A percentile compares a stretch with the other conserved stretches of the same genome.
phyloP scores from a whole-genome alignment of 2,888 invertebrate genomes.

The Phaonia tiefii region DNA sequence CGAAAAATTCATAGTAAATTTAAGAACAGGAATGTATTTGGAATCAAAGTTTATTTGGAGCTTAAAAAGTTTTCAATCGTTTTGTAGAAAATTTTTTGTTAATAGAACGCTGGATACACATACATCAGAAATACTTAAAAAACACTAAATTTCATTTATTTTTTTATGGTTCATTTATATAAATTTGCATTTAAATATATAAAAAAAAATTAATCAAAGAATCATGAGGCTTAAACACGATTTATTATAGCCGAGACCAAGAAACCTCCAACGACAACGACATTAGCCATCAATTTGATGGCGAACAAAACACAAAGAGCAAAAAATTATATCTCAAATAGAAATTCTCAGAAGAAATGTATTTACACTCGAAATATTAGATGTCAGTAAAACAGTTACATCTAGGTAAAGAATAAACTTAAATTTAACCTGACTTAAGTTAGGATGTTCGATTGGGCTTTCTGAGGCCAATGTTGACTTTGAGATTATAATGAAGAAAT shows the following conservation, averaged over 20 bases:
- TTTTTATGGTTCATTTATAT: conserved; percentile 49
- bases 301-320: too few relatives aligned
- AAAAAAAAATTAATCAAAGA: conserved; percentile 42
- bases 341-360: too few relatives aligned
- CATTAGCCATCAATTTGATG: too few relatives aligned
- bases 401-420: too few relatives aligned
- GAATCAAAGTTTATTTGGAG: too few relatives aligned
- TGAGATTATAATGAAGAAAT: too few relatives aligned
- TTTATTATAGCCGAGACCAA: not conserved
- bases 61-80: conserved; percentile 27
- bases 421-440: too few relatives aligned
- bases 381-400: not conserved
- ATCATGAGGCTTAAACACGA: conserved; percentile 44
- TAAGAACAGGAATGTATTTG: too few relatives aligned
- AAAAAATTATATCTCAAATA: too few relatives aligned
- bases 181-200: conserved; percentile 50
- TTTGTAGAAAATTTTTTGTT: conserved; percentile 39
- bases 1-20: too few relatives aligned
- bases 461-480: too few relatives aligned
- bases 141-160: conserved; percentile 66
- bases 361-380: not conserved
- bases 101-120: not conserved
- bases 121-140: conserved; percentile 33
- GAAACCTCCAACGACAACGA: not conserved
- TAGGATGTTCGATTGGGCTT: too few relatives aligned